These are phyloP conservation scores for Stegana nigrithorax DNA, from an alignment of 2,888 invertebrate genomes.

Conservation along the genomic window DNA sequence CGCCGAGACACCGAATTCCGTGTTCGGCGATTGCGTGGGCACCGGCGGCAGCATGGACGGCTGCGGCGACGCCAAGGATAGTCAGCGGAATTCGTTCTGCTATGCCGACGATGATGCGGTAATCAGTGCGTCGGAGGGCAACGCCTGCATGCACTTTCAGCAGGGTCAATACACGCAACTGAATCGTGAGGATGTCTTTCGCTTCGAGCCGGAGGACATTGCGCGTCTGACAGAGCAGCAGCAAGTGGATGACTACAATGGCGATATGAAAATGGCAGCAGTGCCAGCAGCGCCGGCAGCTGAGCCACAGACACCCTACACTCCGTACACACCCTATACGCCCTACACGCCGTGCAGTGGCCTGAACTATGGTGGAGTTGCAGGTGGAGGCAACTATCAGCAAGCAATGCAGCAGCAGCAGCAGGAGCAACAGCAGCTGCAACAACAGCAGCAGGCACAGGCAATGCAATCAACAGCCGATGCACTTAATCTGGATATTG, in stretches of 20 bases:
- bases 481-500: conserved; percentile 59
- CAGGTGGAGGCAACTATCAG: conserved; percentile 14
- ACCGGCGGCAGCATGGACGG: conserved; percentile 5
- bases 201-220: conserved; percentile 69
- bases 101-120: conserved; percentile 41
- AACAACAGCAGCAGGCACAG: conserved; percentile 18
- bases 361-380: conserved; percentile 16
- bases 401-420: conserved; percentile 6
- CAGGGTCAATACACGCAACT: conserved; percentile 53
- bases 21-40: conserved; percentile 54
- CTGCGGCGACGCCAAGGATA: neutral
- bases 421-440: conserved; percentile 16
- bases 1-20: conserved; percentile 67
- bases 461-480: conserved; percentile 23
- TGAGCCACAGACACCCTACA: conserved; percentile 42
- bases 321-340: conserved; percentile 42
- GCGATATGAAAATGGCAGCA: too few relatives aligned
- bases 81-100: conserved; percentile 30
- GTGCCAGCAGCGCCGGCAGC: conserved; percentile 21
- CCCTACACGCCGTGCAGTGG: conserved; percentile 48
- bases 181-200: conserved; percentile 64
- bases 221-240: conserved; percentile 59
- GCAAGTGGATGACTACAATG: conserved; percentile 14
- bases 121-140: conserved; percentile 39
- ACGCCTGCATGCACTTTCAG: conserved; percentile 43